These are phyloP conservation scores for Taxidea taxus DNA, from an alignment of 2,113 vertebrate genomes.

Conservation along the genomic window DNA sequence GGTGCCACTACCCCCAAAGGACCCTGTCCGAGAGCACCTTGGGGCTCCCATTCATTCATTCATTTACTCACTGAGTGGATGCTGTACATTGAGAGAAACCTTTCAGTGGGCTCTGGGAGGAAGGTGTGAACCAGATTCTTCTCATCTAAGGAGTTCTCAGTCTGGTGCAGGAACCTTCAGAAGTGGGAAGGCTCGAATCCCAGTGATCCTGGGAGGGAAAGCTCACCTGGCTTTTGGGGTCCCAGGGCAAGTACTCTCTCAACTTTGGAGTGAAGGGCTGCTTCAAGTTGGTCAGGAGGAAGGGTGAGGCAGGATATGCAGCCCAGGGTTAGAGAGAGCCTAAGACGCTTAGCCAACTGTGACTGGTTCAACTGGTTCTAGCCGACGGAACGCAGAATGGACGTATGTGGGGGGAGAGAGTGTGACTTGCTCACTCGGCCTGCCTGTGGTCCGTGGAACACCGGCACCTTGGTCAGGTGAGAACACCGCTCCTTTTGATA, in stretches of 20 bases:
- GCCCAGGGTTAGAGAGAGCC: background rate
- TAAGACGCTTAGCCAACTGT: background rate
- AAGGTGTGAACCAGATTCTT: background rate
- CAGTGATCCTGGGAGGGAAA: background rate
- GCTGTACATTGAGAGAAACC: background rate
- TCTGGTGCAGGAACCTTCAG: too few species aligned
- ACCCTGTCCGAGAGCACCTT: too few species aligned
- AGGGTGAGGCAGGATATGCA: background rate
- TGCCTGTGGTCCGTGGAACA: background rate
- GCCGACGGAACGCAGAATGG: background rate
- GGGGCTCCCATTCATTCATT: background rate
- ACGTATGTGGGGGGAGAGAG: background rate
- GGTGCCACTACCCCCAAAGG: background rate
- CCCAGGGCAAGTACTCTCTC: background rate
- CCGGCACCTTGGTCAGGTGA: background rate
- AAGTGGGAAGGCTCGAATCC: background rate
- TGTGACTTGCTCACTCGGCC: too few species aligned
- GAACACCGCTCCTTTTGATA: background rate
- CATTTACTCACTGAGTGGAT: background rate
- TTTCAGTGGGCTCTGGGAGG: too few species aligned
- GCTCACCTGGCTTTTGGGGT: background rate
- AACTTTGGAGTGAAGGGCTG: background rate
- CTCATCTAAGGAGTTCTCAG: background rate
- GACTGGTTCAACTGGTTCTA: rapidly evolving
- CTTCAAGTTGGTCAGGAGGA: background rate